A percentile compares a stretch with the other conserved stretches of the same genome.
Conservation (phyloP, 2,888 invertebrate species). For the Muschampia plurimacula region DNA sequence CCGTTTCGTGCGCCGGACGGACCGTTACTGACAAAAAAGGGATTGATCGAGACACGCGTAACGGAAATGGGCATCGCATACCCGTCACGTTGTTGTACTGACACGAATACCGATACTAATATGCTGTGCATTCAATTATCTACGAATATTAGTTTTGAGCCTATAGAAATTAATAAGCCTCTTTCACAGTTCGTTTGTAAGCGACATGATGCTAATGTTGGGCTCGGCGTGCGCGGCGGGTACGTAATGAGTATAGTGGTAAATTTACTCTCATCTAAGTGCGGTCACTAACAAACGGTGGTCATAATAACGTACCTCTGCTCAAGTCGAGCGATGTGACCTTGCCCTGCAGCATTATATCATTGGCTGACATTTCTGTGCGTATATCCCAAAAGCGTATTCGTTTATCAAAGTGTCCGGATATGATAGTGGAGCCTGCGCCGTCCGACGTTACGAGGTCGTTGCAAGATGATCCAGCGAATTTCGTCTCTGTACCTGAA, state of each 20-base stretch:
- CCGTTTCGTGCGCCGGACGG: conserved; percentile 75
- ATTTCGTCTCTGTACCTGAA: conserved; percentile 95
- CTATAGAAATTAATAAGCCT: conserved; percentile 63
- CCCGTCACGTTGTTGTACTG: conserved; percentile 73
- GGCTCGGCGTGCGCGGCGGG: conserved; percentile 15
- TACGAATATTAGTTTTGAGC: conserved; percentile 61
- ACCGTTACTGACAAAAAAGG: conserved; percentile 84
- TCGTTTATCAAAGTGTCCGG: conserved; percentile 99
- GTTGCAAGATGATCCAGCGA: conserved; percentile 98
- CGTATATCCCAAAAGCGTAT: conserved; percentile 99
- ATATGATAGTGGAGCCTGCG: conserved; percentile 95
- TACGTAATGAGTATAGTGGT: conserved; percentile 36
- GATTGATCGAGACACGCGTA: conserved; percentile 77
- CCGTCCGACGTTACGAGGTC: conserved; percentile 97
- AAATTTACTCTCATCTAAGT: conserved; percentile 42
- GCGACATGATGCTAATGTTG: conserved; percentile 43
- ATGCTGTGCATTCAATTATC: conserved; percentile 77
- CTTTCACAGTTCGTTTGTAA: conserved; percentile 53
- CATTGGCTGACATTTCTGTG: conserved; percentile 93
- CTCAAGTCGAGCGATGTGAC: conserved; percentile 98
- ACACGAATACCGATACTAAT: conserved; percentile 78
- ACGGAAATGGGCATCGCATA: conserved; percentile 79
- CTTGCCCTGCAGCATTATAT: conserved; percentile 95
- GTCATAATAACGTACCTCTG: conserved; percentile 87
- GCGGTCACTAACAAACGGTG: conserved; percentile 38